Conservation (phyloP, 2,888 invertebrate genomes). For the Hymenopus coronatus region DNA sequence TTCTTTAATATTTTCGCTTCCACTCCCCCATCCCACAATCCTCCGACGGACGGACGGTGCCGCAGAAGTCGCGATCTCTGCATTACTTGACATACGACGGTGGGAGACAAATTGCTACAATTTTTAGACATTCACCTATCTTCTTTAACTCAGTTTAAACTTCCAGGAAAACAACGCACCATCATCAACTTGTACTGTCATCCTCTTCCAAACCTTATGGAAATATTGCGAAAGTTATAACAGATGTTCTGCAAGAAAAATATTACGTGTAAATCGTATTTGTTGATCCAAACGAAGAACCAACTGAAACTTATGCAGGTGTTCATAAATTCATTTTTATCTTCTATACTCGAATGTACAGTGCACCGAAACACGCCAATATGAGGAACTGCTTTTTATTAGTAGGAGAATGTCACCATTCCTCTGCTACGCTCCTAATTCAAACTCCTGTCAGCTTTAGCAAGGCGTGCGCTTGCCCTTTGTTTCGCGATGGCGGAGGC, state of each 20-base stretch:
- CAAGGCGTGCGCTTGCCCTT: too few relatives aligned
- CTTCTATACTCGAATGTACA: too few relatives aligned
- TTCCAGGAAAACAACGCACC: neutral
- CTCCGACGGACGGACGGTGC: too few relatives aligned
- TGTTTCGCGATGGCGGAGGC: too few relatives aligned
- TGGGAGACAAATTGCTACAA: constrained; percentile 2
- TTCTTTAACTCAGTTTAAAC: neutral
- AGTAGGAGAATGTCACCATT: too few relatives aligned
- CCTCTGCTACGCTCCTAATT: too few relatives aligned
- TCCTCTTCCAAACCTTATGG: neutral
- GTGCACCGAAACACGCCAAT: too few relatives aligned
- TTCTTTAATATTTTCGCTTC: neutral
- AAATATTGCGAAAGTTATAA: neutral
- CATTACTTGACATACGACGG: constrained; percentile 1
- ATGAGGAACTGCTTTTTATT: too few relatives aligned
- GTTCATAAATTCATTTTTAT: too few relatives aligned
- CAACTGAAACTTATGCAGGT: too few relatives aligned
- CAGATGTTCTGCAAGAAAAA: neutral
- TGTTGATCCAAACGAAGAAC: neutral
- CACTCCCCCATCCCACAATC: neutral
- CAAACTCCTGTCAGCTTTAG: too few relatives aligned
- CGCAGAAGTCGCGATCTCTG: neutral
- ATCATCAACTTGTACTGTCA: neutral
- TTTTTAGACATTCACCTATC: neutral
- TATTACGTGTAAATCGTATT: neutral